Evolutionary conservation across 2,797 vertebrate genomes (phyloP).

Genomic region (Xyrichtys novacula): DNA sequence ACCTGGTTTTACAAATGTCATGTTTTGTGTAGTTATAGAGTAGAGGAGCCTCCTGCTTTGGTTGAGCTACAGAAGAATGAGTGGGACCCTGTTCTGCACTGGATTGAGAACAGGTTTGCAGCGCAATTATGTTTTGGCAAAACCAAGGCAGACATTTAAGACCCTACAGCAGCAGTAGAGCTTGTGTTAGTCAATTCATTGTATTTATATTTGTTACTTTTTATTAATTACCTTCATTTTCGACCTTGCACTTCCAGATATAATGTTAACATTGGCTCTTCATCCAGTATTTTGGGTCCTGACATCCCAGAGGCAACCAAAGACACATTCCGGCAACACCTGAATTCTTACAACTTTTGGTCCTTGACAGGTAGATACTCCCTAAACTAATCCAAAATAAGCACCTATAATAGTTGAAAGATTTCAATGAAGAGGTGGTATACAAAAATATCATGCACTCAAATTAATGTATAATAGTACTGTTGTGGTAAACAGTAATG

Average conservation of each 20-base stretch:
- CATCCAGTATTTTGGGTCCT: constrained; percentile 93
- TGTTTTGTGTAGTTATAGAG: constrained; percentile 89
- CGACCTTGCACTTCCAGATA: constrained; percentile 83
- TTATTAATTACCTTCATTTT: constrained; percentile 16
- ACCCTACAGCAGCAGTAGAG: not conserved
- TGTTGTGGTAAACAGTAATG: not conserved
- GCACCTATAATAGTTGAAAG: not conserved
- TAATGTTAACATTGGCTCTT: constrained; percentile 90
- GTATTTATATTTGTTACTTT: not conserved
- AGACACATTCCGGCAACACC: constrained; percentile 89
- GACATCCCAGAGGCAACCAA: constrained; percentile 90
- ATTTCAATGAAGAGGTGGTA: not conserved
- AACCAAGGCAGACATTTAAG: not conserved
- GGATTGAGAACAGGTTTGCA: constrained; percentile 93
- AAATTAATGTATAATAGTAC: not conserved
- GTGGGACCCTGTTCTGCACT: constrained; percentile 94
- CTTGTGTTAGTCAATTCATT: not conserved
- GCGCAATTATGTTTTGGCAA: not conserved
- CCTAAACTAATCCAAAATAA: not conserved
- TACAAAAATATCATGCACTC: not conserved
- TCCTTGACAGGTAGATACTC: constrained; percentile 90
- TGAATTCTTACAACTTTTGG: constrained; percentile 95
- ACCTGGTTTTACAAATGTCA: constrained; percentile 6
- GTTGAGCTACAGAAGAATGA: constrained; percentile 96
- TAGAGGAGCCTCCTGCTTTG: constrained; percentile 92